Base-by-base conservation (phyloP, 2,113 vertebrate genomes). In the Callocephalon fimbriatum region DNA sequence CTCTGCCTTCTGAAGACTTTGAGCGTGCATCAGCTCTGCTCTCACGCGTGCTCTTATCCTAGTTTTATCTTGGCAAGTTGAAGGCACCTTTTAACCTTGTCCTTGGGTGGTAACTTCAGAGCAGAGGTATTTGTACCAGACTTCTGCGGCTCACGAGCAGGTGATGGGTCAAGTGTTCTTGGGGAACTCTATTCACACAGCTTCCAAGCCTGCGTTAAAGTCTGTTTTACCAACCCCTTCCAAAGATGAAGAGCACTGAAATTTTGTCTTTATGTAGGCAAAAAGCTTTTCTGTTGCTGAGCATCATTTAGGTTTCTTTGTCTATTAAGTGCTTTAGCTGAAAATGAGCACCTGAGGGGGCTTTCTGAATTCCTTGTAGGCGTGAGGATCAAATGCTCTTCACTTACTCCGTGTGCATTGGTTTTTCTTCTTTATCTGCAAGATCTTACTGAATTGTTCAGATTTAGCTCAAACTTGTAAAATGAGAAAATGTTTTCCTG, bases 221-320 rank as follows among this genome's bases (percentile, higher is more conserved):
- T 51, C 95, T 93, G 70, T 67, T 86, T 93, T 91, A 94, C 90
- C 88, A 79, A 31, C 71, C 75, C 45, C 85, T 90, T 77, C 92
- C 32, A 13, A 84, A 94, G 88, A 40, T 85, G 79, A 85, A 95
- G 90, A 95, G 90, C 79, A 75, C 95, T 88, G 86, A 83, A 86
- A 80, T 54, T 45, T 18, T 78, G 25, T 26, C 72, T 79, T 93
- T 27, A 14, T 85, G 76, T 78, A 82, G 67, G 82, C 80, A 92
- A 86, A 93, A 97, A 73, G 68, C 71, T 96, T 97, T 94, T 85
- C 68, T 66, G 45, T 78, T 91, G 74, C 95, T 71, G 71, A 92
- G 88, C 50, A 37, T 76, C 21, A 17, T 50, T 88, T 66, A 38
- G 88, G 63, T 82, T 91, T 67, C 91, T 88, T 78, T 21, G 61